Base-by-base conservation (phyloP, 2,888 invertebrate genomes). In the Zygogramma bicolorata region DNA sequence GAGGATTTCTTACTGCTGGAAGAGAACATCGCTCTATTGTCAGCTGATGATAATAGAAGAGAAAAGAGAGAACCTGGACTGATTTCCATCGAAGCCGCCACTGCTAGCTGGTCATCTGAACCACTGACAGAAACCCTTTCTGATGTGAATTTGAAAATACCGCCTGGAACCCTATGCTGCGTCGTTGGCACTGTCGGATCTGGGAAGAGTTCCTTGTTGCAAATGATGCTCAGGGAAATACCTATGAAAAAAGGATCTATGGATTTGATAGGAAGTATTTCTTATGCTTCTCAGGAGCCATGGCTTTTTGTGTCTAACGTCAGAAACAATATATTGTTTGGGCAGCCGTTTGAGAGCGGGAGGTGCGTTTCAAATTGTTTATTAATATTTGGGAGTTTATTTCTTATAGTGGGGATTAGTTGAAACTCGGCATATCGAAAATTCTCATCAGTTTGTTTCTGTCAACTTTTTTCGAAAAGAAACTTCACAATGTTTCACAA, bases 301-400 rank as follows among this genome's bases (percentile, higher is more conserved):
- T 96, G 96, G 95, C 86, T 93, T 1, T 93, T 93, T 79, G 90
- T 91, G 0, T 91, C 91, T 0, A 91, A 92, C 3, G 90, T 96
- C 0, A 88, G 92, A 53, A 93, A 94, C 80, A 96, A 96, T 84
- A 93, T 96, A 71, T 87, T 94, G 10, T 95, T 96, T 84, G 95
- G 95, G 0, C 88, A 90, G 75, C 88, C 90, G 0, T 92, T 89
- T 80, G 89, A 91, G 74, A 88, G 89, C 75, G 82, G 88, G n/a
- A 88, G 89, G 40, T 88, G 87, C n/a, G n/a, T n/a, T n/a, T n/a
- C n/a, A n/a, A n/a, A n/a, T n/a, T n/a, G n/a, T n/a, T n/a, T n/a
- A n/a, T n/a, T n/a, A n/a, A n/a, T n/a, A n/a, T n/a, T n/a, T n/a
- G n/a, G n/a, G n/a, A n/a, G n/a, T n/a, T n/a, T n/a, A n/a, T n/a